Evolutionary conservation across 2,888 invertebrate species (phyloP).

Genomic region (Tetanocera ferruginea): DNA sequence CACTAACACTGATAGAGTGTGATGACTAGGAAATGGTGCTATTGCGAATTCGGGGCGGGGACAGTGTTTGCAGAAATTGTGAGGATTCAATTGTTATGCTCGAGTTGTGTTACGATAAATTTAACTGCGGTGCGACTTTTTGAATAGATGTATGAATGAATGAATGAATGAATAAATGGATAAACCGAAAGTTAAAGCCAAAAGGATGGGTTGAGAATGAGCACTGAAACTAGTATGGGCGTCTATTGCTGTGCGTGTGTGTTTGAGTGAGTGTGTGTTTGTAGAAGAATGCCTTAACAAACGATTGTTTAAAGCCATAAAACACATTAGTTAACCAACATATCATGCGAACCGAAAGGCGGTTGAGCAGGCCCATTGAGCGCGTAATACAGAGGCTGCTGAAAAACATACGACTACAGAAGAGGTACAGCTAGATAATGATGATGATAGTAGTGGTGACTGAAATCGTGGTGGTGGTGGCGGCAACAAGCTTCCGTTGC

Average conservation of each 20-base stretch:
- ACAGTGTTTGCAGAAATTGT: background rate
- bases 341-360: constrained; percentile 25
- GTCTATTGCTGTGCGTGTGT: background rate
- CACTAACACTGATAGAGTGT: background rate
- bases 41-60: background rate
- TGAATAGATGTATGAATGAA: constrained; percentile 14
- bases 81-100: constrained; percentile 35
- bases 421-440: constrained; percentile 1
- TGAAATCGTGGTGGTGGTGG: background rate
- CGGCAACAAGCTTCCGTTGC: constrained; percentile 24
- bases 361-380: background rate
- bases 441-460: background rate
- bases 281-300: background rate
- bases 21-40: background rate
- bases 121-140: constrained; percentile 35
- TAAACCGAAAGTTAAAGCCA: background rate
- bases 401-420: background rate
- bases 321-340: constrained; percentile 30
- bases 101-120: constrained; percentile 31
- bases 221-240: background rate
- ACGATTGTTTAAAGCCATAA: constrained; percentile 30
- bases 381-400: background rate
- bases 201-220: background rate
- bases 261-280: background rate
- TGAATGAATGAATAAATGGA: constrained; percentile 16